Conservation (phyloP, 2,797 vertebrate species). For the Pelobates cultripes region DNA sequence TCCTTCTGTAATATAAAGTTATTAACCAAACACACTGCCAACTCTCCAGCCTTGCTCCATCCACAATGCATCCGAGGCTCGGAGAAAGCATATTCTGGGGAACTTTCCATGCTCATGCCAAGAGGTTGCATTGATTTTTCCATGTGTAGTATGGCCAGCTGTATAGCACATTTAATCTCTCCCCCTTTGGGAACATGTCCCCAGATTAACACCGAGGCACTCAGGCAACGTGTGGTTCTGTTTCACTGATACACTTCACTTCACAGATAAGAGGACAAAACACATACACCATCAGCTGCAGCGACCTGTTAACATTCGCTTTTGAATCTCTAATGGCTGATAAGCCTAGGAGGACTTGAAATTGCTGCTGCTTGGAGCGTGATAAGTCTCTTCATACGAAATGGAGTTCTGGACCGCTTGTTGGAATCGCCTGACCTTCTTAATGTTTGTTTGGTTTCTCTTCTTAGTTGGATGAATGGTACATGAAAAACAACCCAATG, state of each 20-base stretch:
- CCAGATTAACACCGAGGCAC: background rate
- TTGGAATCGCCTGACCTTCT: no score
- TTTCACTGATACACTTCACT: constrained; percentile 12
- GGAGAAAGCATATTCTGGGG: no score
- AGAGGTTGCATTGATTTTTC: background rate
- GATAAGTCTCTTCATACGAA: background rate
- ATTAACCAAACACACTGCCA: no score
- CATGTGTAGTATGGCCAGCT: background rate
- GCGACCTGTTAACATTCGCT: constrained; percentile 13
- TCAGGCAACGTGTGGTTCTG: background rate
- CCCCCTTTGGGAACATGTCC: background rate
- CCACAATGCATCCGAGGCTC: no score
- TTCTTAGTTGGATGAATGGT: constrained; percentile 13
- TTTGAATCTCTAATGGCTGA: constrained; percentile 34
- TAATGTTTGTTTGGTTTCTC: background rate
- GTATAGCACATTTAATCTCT: background rate
- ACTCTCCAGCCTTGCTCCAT: no score
- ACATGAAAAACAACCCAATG: constrained; percentile 7
- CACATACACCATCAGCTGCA: background rate
- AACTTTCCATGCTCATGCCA: no score
- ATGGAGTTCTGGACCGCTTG: background rate
- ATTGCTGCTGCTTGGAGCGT: background rate
- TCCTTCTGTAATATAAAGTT: no score
- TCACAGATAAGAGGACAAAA: constrained; percentile 2
- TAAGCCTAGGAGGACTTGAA: constrained; percentile 18